Evolutionary conservation across 2,888 invertebrate genomes (phyloP), one percentile per base, ranked within the genome.

Genomic region (Ypsolopha sequella): DNA sequence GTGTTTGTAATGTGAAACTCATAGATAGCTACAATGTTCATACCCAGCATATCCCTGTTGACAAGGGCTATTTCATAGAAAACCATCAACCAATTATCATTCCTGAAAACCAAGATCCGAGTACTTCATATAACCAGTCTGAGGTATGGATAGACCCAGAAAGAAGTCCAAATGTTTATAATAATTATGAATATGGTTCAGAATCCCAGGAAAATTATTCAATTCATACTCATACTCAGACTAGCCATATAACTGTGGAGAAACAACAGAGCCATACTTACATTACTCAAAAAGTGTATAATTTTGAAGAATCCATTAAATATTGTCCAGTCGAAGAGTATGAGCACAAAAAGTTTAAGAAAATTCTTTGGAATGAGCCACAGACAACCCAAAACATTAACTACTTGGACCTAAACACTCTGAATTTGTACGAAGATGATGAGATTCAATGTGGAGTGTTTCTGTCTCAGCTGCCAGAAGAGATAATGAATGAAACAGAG

Each of bases 141-240:
- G 70, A 77, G 51, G 79, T 82, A 0, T 81, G 84, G 82, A 82
- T 81, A 38, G 82, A 84, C 45, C 80, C 81, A 0, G 61, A 66
- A 0, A 63, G 73, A 35, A 82, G 80, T 51, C 84, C 84, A 0
- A 75, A 65, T 57, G 77, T 80, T 0, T 81, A 81, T 52, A 82
- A 80, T 48, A 64, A 62, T 36, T 79, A 68, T 58, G 68, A 74
- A 36, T 79, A 68, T 58, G 68, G 74, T 7, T 56, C 62, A 0
- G 64, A 63, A 35, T 56, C 63, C 0, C 63, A 70, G 34, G 70
- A 70, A 39, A 56, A 60, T 6, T 76, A 67, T 50, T 67, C 74
- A 7, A 10, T 46, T 10, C 46, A 46, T 0, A 60, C 76, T 9
- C 66, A 74, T 46, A 60, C 63, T 0, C 62, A 60, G 38, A 56